Base-by-base conservation (phyloP, 2,888 invertebrate genomes). In the Drosophila neotestacea region DNA sequence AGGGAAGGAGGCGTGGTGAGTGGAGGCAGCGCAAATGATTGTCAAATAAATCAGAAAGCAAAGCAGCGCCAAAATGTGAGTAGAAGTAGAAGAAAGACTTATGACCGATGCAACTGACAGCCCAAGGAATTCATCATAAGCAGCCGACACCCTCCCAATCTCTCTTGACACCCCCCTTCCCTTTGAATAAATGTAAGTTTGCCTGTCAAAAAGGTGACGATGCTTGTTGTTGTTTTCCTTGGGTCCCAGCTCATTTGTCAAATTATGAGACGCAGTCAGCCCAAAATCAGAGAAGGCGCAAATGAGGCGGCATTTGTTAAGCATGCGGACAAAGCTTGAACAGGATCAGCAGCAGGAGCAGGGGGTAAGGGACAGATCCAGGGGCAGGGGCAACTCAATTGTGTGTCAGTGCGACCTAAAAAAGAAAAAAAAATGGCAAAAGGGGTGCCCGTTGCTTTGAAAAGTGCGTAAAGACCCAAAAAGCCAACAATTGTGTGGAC, bases 181-280 rank as follows among this genome's bases (percentile, higher is more conserved):
- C 13, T 42, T 39, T 61, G 39, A 28, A 52, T 56, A 58, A 48
- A 60, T 70, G 39, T 64, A 76, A 72, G 68, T 64, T 48, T 7
- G 34, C n/a, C 70, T 78, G 86, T 85, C 86, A 79, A 58, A 83
- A 85, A 85, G 88, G 84, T 88, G 84, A 88, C 86, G 86, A 88
- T 65, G 70, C 86, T 65, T 79, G 64, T 47, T 54, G 36, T 10
- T 58, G 22, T 46, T 56, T 42, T 60, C 27, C 67, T 38, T 46
- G 46, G 48, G 51, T 41, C 10, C 69, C 47, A 61, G 39, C 70
- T 77, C 88, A 83, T 84, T 84, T 84, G 84, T 88, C 88, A 84
- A 79, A 85, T 82, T 85, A 81, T 81, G 79, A 70, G 64, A 66
- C 60, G 62, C 70, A 58, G 65, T 54, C 61, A 70, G 65, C 69